Percentiles rank a stretch among this genome's conserved stretches.
phyloP scores from a whole-genome alignment of 1,140 invertebrate genomes.

The Penaeus chinensis region DNA sequence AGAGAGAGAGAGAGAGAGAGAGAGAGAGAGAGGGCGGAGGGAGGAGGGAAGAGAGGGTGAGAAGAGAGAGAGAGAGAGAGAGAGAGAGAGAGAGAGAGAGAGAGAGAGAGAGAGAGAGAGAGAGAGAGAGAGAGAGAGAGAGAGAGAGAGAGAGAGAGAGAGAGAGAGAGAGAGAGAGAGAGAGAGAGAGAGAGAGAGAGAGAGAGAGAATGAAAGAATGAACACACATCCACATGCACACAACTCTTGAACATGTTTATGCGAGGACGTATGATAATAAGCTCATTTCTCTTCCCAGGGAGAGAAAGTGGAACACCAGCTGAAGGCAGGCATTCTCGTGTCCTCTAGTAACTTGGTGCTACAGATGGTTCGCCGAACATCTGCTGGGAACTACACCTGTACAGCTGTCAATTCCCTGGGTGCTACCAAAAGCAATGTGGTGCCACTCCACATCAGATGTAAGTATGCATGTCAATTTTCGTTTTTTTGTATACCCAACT shows the following conservation, averaged over 20 bases:
- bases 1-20: not conserved
- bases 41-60: too few species aligned
- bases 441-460: constrained; percentile 49
- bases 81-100: not conserved
- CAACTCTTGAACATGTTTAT: not conserved
- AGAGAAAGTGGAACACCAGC: constrained; percentile 40
- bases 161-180: constrained; percentile 16
- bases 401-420: constrained; percentile 58
- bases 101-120: constrained; percentile 7
- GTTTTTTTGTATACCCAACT: not conserved
- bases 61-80: not conserved
- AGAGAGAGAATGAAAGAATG: constrained; percentile 13
- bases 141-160: constrained; percentile 26
- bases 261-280: not conserved
- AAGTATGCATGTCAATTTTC: constrained; percentile 16
- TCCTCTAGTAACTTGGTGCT: constrained; percentile 58
- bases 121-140: not conserved
- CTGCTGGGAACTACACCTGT: constrained; percentile 62
- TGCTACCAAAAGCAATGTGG: constrained; percentile 48
- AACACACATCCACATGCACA: not conserved
- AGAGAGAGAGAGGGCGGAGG: too few species aligned
- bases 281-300: constrained; percentile 27
- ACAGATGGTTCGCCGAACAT: constrained; percentile 57
- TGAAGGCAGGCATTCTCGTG: constrained; percentile 58
- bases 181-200: constrained; percentile 13